A percentile compares a stretch with the other conserved stretches of the same genome.
Conservation (phyloP, 2,797 vertebrate genomes). For the Enteromius thamalakanensis region DNA sequence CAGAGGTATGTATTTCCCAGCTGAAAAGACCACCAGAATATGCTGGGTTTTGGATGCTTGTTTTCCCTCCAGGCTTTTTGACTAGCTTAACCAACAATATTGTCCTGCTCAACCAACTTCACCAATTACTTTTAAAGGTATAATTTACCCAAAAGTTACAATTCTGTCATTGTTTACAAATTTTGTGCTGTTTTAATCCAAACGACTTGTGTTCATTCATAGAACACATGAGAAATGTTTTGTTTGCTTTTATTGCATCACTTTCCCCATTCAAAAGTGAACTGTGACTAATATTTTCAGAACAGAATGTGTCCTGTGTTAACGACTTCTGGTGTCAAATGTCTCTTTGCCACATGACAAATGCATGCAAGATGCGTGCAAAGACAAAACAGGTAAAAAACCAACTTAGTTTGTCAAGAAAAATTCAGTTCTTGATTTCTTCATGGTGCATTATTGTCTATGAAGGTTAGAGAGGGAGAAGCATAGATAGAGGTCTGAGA, state of each 20-base stretch:
- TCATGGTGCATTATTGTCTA: not conserved
- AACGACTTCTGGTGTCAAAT: not conserved
- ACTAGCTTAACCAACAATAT: not conserved
- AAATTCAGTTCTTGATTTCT: conserved; percentile 1
- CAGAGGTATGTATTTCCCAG: conserved; percentile 10
- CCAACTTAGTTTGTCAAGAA: not conserved
- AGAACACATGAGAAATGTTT: not conserved
- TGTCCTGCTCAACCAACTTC: not conserved
- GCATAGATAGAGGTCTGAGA: conserved; percentile 48
- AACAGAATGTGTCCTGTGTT: not conserved
- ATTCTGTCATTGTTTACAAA: not conserved
- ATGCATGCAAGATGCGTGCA: not conserved
- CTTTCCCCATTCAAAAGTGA: not conserved
- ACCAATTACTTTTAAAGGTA: not conserved
- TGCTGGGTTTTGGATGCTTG: conserved; percentile 7
- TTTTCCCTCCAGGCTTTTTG: conserved; percentile 12
- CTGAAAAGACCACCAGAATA: conserved; percentile 42
- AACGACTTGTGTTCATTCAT: not conserved
- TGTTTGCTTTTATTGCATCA: not conserved
- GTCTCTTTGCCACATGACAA: not conserved
- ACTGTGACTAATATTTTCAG: not conserved
- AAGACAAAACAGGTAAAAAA: not conserved
- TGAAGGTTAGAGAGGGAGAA: conserved; percentile 31
- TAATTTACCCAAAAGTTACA: not conserved
- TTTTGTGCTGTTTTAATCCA: conserved; percentile 4